These are phyloP conservation scores for Ernsta delagoae DNA, from an alignment of 2,888 invertebrate genomes.

Conservation along the genomic window DNA sequence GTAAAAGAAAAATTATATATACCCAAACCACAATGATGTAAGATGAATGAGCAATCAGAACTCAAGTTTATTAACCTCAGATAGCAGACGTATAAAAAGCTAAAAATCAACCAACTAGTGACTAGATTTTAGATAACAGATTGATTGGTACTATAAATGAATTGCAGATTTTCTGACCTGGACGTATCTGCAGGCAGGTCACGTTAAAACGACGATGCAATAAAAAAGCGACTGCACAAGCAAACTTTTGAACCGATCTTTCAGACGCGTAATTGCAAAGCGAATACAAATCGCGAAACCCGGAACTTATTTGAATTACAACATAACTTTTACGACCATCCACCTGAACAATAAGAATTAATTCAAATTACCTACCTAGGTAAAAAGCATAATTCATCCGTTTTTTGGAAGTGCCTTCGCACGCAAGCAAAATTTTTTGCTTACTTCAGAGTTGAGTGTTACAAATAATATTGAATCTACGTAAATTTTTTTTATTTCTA, in stretches of 20 bases:
- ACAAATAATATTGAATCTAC: no score
- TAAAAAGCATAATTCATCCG: constrained; percentile 1
- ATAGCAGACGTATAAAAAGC: constrained; percentile 82
- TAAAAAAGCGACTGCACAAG: constrained; percentile 66
- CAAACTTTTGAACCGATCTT: constrained; percentile 55
- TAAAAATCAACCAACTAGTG: constrained; percentile 75
- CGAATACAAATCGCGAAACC: constrained; percentile 59
- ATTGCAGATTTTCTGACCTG: constrained; percentile 71
- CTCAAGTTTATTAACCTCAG: constrained; percentile 76
- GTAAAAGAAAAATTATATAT: constrained; percentile 63
- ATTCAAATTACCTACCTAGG: constrained; percentile 38
- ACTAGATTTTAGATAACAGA: constrained; percentile 78
- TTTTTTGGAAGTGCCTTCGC: no score
- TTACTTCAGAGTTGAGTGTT: no score
- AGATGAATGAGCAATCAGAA: constrained; percentile 82
- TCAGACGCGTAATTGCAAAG: constrained; percentile 54
- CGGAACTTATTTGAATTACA: constrained; percentile 50
- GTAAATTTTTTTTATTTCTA: no score
- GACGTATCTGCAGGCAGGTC: constrained; percentile 67
- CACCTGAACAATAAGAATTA: constrained; percentile 39
- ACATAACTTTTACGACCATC: constrained; percentile 40
- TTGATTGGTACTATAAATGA: constrained; percentile 81
- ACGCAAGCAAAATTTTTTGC: no score
- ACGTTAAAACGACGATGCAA: constrained; percentile 69
- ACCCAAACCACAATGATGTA: constrained; percentile 78